Conservation (phyloP, 2,113 vertebrate genomes). For the Silurus meridionalis region DNA sequence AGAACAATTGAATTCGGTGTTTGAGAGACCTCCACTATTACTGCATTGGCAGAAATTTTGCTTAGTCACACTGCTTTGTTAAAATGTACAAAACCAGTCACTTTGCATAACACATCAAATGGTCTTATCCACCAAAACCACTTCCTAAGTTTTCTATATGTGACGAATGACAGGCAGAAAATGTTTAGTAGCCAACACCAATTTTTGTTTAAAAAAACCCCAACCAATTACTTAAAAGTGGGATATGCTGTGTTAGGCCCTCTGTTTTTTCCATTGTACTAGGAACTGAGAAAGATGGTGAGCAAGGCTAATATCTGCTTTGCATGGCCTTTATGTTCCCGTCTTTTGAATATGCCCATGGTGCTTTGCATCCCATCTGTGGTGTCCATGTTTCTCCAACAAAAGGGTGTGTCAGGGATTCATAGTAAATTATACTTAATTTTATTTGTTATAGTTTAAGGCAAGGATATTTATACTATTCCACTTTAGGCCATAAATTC, state of each 20-base stretch:
- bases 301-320: conserved; percentile 1
- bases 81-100: neutral
- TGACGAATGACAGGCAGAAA: neutral
- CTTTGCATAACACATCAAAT: neutral
- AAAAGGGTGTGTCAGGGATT: neutral
- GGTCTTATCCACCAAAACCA: neutral
- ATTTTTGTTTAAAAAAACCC: too few relatives aligned
- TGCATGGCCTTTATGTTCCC: conserved; percentile 25
- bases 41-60: neutral
- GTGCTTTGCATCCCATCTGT: conserved; percentile 41
- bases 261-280: neutral
- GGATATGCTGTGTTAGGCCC: neutral
- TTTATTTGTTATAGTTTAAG: neutral
- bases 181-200: neutral
- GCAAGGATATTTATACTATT: neutral
- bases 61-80: neutral
- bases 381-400: neutral
- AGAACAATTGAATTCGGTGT: neutral
- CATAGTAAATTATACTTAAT: neutral
- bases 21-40: neutral
- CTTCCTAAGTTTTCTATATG: neutral
- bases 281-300: neutral
- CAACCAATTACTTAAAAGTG: neutral
- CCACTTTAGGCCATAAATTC: neutral
- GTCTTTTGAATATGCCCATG: conserved; percentile 38